Evolutionary conservation across 2,888 invertebrate genomes (phyloP).

Genomic region (Amphipoea lucens): DNA sequence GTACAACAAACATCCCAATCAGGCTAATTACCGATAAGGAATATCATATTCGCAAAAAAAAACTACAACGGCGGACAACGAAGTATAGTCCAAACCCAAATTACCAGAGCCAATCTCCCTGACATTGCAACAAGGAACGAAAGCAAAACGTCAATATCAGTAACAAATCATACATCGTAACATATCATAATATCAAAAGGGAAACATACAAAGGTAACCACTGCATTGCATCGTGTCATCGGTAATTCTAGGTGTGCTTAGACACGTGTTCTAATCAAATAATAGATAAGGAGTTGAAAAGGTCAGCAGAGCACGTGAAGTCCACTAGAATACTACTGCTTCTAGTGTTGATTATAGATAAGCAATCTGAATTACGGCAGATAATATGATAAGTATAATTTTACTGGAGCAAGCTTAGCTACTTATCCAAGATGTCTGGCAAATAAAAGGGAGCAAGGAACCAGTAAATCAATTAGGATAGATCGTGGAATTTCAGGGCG

Average conservation of each 20-base stretch:
- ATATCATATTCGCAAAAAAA: slow-evolving; percentile 3
- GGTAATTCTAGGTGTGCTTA: slow-evolving; percentile 10
- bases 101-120: not conserved
- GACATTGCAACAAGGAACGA: not conserved
- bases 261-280: slow-evolving; percentile 27
- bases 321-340: slow-evolving; percentile 11
- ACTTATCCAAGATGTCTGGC: not conserved
- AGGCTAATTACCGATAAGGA: slow-evolving; percentile 27
- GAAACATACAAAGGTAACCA: slow-evolving; percentile 29
- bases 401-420: not conserved
- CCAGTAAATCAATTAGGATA: not conserved
- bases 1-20: slow-evolving; percentile 11
- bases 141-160: not conserved
- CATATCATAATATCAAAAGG: slow-evolving; percentile 22
- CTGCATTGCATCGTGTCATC: not conserved
- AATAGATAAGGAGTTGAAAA: slow-evolving; percentile 38
- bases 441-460: not conserved
- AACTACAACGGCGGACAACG: not conserved
- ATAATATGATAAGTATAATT: not conserved
- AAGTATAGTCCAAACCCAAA: not conserved
- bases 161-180: not conserved
- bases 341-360: slow-evolving; percentile 17
- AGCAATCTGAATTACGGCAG: slow-evolving; percentile 17
- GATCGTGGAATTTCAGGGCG: not conserved
- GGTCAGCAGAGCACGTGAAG: slow-evolving; percentile 23